Evolutionary conservation across 2,113 vertebrate species (phyloP).

Genomic region (Sinosuthora webbiana): DNA sequence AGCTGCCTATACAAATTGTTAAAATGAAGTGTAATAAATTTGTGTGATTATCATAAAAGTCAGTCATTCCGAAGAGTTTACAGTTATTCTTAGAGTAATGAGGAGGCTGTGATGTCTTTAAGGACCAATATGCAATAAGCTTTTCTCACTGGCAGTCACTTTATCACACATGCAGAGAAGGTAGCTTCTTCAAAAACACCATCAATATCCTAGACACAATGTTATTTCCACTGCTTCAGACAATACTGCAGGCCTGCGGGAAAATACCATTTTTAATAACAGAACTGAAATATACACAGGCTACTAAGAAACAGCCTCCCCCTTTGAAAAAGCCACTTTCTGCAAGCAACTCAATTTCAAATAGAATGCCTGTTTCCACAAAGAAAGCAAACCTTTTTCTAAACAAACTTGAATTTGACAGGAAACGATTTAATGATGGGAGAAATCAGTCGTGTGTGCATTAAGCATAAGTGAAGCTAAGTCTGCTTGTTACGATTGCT

Average conservation of each 20-base stretch:
- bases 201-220: not conserved
- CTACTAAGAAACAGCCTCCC: not conserved
- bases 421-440: not conserved
- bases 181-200: not conserved
- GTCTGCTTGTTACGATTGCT: not conserved
- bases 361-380: not conserved
- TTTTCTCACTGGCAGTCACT: not conserved
- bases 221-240: not conserved
- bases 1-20: not conserved
- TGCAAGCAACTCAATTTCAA: not conserved
- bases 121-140: not conserved
- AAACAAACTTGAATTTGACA: not conserved
- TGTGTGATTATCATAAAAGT: not conserved
- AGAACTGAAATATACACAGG: not conserved
- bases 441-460: not conserved
- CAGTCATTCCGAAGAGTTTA: not conserved
- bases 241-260: not conserved
- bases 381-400: not conserved
- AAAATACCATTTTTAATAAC: not conserved
- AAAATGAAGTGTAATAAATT: not conserved
- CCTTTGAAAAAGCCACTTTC: not conserved
- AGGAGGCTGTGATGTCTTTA: not conserved
- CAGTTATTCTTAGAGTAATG: not conserved
- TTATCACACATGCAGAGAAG: not conserved
- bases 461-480: not conserved